Evolutionary conservation across 35 echinoderm and acorn worm species (phyloP).

Genomic region (Strongylocentrotus purpuratus): DNA sequence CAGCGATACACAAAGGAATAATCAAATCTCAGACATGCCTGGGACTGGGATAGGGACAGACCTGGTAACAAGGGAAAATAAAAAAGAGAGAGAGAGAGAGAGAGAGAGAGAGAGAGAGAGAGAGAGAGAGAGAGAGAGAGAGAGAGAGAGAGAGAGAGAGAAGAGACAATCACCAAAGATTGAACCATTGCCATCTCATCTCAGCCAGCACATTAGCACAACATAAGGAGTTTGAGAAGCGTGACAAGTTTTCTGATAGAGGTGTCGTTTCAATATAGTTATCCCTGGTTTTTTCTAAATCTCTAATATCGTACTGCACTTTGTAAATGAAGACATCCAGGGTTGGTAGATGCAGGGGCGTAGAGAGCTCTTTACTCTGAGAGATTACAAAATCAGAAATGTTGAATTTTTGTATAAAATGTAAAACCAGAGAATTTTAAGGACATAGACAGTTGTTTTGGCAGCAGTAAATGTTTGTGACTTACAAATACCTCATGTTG

Average conservation of each 20-base stretch:
- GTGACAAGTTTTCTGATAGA: neutral
- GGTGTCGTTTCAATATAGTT: neutral
- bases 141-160: neutral
- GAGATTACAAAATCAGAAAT: neutral
- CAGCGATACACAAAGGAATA: constrained; percentile 17
- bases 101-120: too few species aligned
- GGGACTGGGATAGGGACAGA: neutral
- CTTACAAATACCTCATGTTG: neutral
- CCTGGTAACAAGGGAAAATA: neutral
- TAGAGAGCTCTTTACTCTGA: neutral
- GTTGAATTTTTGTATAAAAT: too few species aligned
- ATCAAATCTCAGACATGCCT: constrained; percentile 36
- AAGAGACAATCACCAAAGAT: neutral
- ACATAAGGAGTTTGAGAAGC: neutral
- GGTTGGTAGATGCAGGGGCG: neutral
- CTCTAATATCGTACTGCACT: neutral
- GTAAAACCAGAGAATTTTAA: too few species aligned
- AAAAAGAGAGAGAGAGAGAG: too few species aligned
- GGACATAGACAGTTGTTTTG: too few species aligned
- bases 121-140: neutral
- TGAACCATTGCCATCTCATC: neutral
- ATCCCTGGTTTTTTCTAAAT: neutral
- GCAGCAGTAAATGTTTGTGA: too few species aligned
- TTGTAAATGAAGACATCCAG: neutral
- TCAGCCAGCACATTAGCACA: neutral